Conservation (phyloP, 2,797 vertebrate species). For the Heterohyrax brucei region DNA sequence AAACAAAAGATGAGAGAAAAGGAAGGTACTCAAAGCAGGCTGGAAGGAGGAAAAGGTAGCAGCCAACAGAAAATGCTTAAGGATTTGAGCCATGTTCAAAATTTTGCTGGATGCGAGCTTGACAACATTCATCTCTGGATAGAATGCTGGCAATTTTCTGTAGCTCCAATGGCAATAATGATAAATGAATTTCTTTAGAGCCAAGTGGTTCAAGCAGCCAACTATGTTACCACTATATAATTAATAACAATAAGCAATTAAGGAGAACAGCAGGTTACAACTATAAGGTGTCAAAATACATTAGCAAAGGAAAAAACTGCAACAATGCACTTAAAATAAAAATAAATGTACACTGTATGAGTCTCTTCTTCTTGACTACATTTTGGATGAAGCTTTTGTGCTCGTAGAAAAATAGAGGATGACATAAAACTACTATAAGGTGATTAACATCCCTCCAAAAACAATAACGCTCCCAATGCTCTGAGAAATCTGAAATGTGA, state of each 20-base stretch:
- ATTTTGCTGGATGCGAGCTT: conserved; percentile 85
- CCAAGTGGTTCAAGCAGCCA: conserved; percentile 88
- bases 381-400: conserved; percentile 76
- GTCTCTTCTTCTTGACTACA: conserved; percentile 65
- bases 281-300: conserved; percentile 87
- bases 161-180: conserved; percentile 87
- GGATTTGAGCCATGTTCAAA: conserved; percentile 80
- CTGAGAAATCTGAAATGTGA: conserved; percentile 78
- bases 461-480: conserved; percentile 67
- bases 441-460: conserved; percentile 86
- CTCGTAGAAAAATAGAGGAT: conserved; percentile 72
- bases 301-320: conserved; percentile 85
- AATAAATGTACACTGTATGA: conserved; percentile 73
- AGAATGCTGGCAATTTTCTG: conserved; percentile 84
- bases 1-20: conserved; percentile 54
- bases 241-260: conserved; percentile 92
- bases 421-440: conserved; percentile 80
- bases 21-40: background rate
- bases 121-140: conserved; percentile 84
- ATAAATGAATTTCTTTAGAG: conserved; percentile 88
- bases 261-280: conserved; percentile 89
- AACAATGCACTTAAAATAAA: conserved; percentile 79
- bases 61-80: conserved; percentile 66
- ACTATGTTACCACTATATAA: conserved; percentile 86
- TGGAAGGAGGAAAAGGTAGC: background rate